Conservation (phyloP, 2,113 vertebrate genomes). For the Dolichallabes microphthalmus region DNA sequence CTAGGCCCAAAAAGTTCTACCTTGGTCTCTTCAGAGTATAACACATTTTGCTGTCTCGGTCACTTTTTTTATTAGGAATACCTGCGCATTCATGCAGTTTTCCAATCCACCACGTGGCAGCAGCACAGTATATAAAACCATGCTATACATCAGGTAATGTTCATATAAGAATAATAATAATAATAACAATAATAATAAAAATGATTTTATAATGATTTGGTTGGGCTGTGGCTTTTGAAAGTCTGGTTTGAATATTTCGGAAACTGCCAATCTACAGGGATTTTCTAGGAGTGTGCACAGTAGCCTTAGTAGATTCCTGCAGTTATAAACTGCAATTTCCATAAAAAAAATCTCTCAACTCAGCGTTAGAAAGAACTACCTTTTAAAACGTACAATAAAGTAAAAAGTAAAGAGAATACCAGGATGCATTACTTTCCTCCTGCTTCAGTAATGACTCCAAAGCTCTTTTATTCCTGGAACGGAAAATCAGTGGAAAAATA, state of each 20-base stretch:
- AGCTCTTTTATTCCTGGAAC: constrained; percentile 6
- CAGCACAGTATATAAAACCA: not conserved
- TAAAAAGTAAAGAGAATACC: not conserved
- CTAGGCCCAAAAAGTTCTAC: not conserved
- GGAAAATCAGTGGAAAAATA: constrained; percentile 24
- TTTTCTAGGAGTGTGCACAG: not conserved
- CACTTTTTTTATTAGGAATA: not conserved
- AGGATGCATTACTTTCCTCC: not conserved
- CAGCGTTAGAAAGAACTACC: not conserved
- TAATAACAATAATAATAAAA: not conserved
- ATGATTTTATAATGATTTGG: not conserved
- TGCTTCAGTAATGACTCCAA: constrained; percentile 15
- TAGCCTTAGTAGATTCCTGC: not conserved
- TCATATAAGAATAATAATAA: not conserved
- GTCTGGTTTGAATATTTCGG: constrained; percentile 1
- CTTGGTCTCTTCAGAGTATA: not conserved
- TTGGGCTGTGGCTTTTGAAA: not conserved
- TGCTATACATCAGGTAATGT: not conserved
- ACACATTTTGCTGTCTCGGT: not conserved
- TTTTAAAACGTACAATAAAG: constrained; percentile 19
- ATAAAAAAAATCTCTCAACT: not conserved
- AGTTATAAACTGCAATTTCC: not conserved
- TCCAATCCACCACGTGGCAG: not conserved
- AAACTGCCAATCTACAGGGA: not conserved
- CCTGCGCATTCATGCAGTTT: not conserved